Evolutionary conservation across 1,140 invertebrate genomes (phyloP).

Genomic region (Neotoxoptera formosana): DNA sequence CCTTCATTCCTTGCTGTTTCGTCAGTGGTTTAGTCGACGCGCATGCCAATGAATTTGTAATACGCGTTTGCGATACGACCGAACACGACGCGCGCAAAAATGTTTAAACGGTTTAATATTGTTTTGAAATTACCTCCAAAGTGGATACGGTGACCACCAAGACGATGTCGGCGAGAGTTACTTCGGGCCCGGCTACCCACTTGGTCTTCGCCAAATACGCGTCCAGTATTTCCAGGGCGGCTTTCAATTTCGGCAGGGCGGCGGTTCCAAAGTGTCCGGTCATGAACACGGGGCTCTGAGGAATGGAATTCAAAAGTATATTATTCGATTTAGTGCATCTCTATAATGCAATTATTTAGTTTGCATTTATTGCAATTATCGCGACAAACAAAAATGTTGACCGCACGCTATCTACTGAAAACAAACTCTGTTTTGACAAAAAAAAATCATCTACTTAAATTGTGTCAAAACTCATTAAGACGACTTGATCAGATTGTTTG

Average conservation of each 20-base stretch:
- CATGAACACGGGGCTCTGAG: conserved; percentile 1
- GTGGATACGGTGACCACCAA: conserved; percentile 1
- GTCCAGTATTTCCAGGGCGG: conserved; percentile 34
- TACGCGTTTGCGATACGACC: not conserved
- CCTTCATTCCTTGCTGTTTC: not conserved
- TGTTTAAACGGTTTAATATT: not conserved
- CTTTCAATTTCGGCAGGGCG: conserved; percentile 19
- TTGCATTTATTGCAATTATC: too few species aligned
- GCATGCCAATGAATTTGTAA: not conserved
- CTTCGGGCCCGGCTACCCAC: conserved; percentile 27
- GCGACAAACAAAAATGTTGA: too few species aligned
- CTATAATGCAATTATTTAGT: too few species aligned
- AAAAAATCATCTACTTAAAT: too few species aligned
- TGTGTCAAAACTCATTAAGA: too few species aligned
- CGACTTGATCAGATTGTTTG: too few species aligned
- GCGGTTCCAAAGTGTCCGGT: conserved; percentile 22
- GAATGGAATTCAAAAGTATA: not conserved
- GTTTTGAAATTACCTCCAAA: conserved; percentile 35
- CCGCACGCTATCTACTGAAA: too few species aligned
- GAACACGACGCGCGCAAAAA: not conserved
- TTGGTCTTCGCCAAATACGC: conserved; percentile 15
- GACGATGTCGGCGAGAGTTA: conserved; percentile 33
- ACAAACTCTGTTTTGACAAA: too few species aligned
- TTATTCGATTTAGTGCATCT: too few species aligned
- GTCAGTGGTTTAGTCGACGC: not conserved